phyloP scores from a whole-genome alignment of 2,888 invertebrate species.

The Beris morrisii region DNA sequence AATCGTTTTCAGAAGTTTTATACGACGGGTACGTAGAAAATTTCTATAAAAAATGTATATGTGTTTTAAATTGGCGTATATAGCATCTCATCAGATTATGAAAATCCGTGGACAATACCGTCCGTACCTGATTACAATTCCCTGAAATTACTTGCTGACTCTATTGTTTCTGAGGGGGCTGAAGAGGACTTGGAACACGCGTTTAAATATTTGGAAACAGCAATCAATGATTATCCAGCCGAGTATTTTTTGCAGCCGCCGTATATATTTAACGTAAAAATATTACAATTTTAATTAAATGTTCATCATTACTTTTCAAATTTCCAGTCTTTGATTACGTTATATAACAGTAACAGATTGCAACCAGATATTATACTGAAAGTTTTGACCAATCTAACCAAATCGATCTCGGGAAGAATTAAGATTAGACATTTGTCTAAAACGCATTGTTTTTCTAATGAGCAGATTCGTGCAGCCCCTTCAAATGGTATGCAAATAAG shows the following conservation, averaged over 20 bases:
- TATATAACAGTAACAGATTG: constrained; percentile 41
- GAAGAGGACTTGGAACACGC: constrained; percentile 44
- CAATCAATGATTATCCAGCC: constrained; percentile 51
- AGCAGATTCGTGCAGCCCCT: constrained; percentile 17
- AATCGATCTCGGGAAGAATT: constrained; percentile 44
- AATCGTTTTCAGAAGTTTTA: constrained; percentile 7
- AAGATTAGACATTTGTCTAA: constrained; percentile 41
- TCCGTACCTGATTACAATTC: constrained; percentile 46
- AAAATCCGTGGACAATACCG: constrained; percentile 48
- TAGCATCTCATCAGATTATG: constrained; percentile 43
- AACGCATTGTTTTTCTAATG: constrained; percentile 33
- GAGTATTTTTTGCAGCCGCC: constrained; percentile 54
- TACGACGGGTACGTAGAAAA: constrained; percentile 5
- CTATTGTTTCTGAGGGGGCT: constrained; percentile 38
- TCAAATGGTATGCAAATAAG: constrained; percentile 32
- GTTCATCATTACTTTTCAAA: not conserved
- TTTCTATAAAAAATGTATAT: not conserved
- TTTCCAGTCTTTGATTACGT: constrained; percentile 6
- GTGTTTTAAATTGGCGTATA: not conserved
- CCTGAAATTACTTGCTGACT: constrained; percentile 46
- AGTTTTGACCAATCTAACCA: constrained; percentile 42
- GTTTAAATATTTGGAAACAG: constrained; percentile 46
- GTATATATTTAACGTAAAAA: constrained; percentile 45
- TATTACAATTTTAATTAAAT: not conserved
- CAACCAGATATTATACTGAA: constrained; percentile 41